Conservation (phyloP, 2,797 vertebrate genomes). For the Typhlichthys subterraneus region DNA sequence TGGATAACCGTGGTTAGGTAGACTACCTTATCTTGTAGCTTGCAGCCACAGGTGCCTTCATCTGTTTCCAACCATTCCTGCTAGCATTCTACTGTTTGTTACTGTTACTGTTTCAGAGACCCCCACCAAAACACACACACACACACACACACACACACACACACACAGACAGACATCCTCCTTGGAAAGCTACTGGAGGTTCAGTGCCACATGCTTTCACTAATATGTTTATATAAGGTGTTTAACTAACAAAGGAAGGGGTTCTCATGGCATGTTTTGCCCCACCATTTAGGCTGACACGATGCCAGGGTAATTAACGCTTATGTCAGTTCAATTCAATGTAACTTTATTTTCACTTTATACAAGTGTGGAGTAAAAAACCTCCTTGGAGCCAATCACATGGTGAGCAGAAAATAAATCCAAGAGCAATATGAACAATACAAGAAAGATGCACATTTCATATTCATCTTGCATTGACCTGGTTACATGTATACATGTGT, state of each 20-base stretch:
- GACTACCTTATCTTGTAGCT: too few relatives aligned
- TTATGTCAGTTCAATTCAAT: too few relatives aligned
- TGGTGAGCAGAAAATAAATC: too few relatives aligned
- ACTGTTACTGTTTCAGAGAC: slow-evolving; percentile 41
- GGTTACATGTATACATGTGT: too few relatives aligned
- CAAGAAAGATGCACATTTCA: too few relatives aligned
- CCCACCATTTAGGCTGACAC: neutral
- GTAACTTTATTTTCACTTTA: too few relatives aligned
- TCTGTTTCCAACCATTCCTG: slow-evolving; percentile 36
- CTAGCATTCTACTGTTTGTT: slow-evolving; percentile 28
- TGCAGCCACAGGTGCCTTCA: slow-evolving; percentile 5
- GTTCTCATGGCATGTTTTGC: slow-evolving; percentile 19
- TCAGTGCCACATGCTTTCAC: slow-evolving; percentile 23
- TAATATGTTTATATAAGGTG: slow-evolving; percentile 33
- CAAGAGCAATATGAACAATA: too few relatives aligned
- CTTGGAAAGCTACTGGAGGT: slow-evolving; percentile 10
- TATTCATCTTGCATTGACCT: too few relatives aligned
- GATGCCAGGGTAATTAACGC: neutral
- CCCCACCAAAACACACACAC: slow-evolving; percentile 22
- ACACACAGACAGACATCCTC: slow-evolving; percentile 1
- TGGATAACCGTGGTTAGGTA: neutral
- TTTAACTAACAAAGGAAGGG: slow-evolving; percentile 33
- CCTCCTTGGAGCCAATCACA: too few relatives aligned
- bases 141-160: slow-evolving; percentile 8
- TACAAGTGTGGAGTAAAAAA: too few relatives aligned